Conservation (phyloP, 30 jellyfish, hydroid and myxozoan genomes). For the Rhopilema esculentum region DNA sequence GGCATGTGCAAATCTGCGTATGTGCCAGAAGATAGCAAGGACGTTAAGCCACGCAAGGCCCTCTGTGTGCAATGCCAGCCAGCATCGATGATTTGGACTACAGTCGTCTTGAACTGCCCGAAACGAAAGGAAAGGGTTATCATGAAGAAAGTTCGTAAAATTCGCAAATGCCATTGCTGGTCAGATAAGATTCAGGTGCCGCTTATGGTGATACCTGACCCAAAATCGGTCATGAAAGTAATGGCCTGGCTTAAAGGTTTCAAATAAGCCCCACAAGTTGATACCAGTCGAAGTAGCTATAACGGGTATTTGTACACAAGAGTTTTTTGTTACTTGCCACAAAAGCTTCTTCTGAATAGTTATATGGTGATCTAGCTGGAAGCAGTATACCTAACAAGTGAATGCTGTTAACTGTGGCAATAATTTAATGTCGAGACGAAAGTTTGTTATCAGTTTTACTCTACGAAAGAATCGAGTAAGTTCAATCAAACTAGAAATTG, state of each 20-base stretch:
- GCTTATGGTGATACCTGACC: constrained; percentile 55
- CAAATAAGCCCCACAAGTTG: constrained; percentile 14
- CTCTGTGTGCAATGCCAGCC: constrained; percentile 84
- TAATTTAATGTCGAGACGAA: too few species aligned
- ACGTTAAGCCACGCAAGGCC: constrained; percentile 41
- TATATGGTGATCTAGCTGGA: too few species aligned
- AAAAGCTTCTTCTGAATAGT: too few species aligned
- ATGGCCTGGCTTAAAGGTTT: constrained; percentile 68
- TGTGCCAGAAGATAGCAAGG: constrained; percentile 66
- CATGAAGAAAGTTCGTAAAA: constrained; percentile 63
- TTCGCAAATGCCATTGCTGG: constrained; percentile 82
- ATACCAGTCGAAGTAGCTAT: too few species aligned
- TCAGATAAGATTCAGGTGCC: constrained; percentile 70
- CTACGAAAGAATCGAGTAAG: neutral
- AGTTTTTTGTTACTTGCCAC: too few species aligned
- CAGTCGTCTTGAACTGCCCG: constrained; percentile 74
- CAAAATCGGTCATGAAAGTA: constrained; percentile 73
- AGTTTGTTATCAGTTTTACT: neutral
- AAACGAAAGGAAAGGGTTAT: constrained; percentile 33
- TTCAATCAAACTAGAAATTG: neutral
- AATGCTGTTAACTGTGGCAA: too few species aligned
- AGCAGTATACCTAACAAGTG: too few species aligned
- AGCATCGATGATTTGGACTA: constrained; percentile 68
- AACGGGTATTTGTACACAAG: too few species aligned
- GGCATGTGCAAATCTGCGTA: constrained; percentile 88